Percentiles rank a stretch among this genome's conserved stretches.
Conservation (phyloP, 2,888 invertebrate species). For the Ferrisia virgata region DNA sequence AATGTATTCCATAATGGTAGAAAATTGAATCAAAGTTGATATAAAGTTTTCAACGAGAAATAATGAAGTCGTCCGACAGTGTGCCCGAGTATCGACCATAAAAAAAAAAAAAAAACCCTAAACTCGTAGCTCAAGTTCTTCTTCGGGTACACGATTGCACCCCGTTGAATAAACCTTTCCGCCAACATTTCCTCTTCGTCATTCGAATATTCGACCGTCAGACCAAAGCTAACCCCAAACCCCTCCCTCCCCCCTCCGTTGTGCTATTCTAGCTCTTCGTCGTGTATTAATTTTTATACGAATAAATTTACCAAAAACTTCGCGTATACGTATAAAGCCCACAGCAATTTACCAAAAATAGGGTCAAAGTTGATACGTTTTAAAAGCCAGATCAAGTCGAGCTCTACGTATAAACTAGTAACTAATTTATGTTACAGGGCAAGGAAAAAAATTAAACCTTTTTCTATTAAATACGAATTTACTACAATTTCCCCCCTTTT, state of each 20-base stretch:
- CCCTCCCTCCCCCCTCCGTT: too few species aligned
- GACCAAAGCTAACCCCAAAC: too few species aligned
- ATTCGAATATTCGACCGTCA: too few species aligned
- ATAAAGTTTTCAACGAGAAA: constrained; percentile 33
- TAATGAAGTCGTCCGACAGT: constrained; percentile 25
- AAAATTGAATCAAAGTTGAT: constrained; percentile 32
- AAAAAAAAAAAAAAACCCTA: too few species aligned
- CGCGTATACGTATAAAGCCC: neutral
- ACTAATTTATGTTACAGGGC: constrained; percentile 1
- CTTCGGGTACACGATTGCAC: neutral
- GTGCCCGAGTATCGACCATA: neutral
- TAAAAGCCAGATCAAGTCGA: neutral
- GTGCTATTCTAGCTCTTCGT: neutral
- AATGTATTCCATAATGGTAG: constrained; percentile 32
- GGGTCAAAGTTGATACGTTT: constrained; percentile 26
- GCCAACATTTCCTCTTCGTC: neutral
- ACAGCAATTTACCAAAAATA: constrained; percentile 6
- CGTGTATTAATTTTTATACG: constrained; percentile 18
- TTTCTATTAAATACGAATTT: constrained; percentile 26
- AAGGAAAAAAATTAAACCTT: neutral
- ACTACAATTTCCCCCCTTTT: neutral
- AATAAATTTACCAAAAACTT: constrained; percentile 4
- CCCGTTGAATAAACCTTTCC: constrained; percentile 14
- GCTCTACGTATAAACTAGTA: neutral
- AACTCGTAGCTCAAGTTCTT: neutral